These are phyloP conservation scores for Hetaerina titia DNA, from an alignment of 2,888 invertebrate species.

Conservation along the genomic window DNA sequence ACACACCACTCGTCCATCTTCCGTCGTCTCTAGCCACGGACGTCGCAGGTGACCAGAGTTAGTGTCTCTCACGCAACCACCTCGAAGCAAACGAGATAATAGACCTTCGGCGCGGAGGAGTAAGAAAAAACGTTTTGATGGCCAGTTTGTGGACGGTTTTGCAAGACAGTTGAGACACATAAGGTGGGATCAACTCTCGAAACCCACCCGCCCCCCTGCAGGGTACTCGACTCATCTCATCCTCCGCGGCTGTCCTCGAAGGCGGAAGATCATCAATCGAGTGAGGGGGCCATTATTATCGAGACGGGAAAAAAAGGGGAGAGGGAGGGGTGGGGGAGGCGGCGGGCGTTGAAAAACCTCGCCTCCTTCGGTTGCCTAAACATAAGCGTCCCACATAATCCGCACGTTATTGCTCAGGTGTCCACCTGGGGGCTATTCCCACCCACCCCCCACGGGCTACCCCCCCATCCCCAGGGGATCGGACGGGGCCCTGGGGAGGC, in stretches of 20 bases:
- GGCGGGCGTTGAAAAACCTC: neutral
- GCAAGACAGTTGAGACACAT: neutral
- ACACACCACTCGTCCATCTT: neutral
- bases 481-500: neutral
- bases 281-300: neutral
- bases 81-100: neutral
- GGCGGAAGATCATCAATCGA: slow-evolving; percentile 54
- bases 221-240: neutral
- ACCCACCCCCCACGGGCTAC: slow-evolving; percentile 1
- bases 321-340: neutral
- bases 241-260: neutral
- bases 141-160: neutral
- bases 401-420: slow-evolving; percentile 37
- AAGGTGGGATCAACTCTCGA: neutral
- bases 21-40: neutral
- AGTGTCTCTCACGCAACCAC: neutral
- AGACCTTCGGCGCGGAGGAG: neutral
- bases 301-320: neutral
- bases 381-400: slow-evolving; percentile 45
- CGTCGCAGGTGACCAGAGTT: neutral
- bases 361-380: slow-evolving; percentile 3
- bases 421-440: neutral
- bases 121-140: neutral
- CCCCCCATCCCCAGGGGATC: neutral
- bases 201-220: neutral